phyloP scores from a whole-genome alignment of 2,888 invertebrate species.

The Hirtodrosophila confusa region DNA sequence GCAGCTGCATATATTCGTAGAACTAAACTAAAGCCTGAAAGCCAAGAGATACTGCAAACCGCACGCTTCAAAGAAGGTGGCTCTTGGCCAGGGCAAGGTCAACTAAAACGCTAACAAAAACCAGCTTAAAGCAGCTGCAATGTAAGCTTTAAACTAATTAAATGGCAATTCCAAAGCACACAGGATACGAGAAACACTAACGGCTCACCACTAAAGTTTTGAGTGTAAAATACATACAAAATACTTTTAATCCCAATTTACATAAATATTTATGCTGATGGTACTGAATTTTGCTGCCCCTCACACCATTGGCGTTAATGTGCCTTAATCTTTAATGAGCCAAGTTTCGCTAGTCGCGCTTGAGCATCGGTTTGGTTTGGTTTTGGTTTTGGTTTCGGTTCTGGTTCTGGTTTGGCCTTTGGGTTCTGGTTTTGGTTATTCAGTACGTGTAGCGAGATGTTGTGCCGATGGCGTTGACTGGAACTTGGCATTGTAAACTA shows the following conservation, averaged over 20 bases:
- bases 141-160: constrained; percentile 57
- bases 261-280: constrained; percentile 79
- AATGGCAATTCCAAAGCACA: constrained; percentile 53
- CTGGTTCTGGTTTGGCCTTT: constrained; percentile 23
- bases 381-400: constrained; percentile 16
- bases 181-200: constrained; percentile 11
- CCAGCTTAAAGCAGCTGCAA: constrained; percentile 30
- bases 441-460: constrained; percentile 45
- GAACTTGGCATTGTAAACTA: constrained; percentile 60
- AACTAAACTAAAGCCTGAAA: constrained; percentile 22
- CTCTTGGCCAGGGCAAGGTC: constrained; percentile 31
- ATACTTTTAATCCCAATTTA: constrained; percentile 75
- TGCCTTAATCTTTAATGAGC: constrained; percentile 78
- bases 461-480: constrained; percentile 28
- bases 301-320: constrained; percentile 68
- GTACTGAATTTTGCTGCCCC: constrained; percentile 51
- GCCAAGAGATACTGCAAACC: constrained; percentile 47
- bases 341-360: constrained; percentile 65
- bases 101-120: constrained; percentile 15
- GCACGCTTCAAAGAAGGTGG: constrained; percentile 19
- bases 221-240: constrained; percentile 59
- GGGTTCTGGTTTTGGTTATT: constrained; percentile 3
- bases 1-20: constrained; percentile 28
- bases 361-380: constrained; percentile 10
- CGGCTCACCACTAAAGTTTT: constrained; percentile 44